Evolutionary conservation across 2,113 vertebrate species (phyloP), one percentile per base, ranked within the genome.

Genomic region (Cnemophilus loriae): DNA sequence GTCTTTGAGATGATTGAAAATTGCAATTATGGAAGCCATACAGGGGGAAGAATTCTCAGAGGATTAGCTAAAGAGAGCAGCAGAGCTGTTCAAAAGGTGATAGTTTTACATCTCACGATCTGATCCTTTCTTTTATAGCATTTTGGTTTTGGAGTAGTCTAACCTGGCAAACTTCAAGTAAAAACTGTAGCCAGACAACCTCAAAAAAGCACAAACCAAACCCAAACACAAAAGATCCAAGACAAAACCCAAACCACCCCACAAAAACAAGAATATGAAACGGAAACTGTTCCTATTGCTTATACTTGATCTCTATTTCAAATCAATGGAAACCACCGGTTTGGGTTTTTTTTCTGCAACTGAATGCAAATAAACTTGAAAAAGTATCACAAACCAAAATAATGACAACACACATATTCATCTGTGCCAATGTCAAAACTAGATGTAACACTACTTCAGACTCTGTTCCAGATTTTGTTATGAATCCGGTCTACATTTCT

Each of bases 1-100:
- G 60, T 93, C 93, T 86, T 83, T 76, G 83, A 94, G 78, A 73
- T 85, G 89, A 96, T 3, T 91, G 96, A 96, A 95, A 46, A 81
- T 88, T 84, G 83, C 68, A 96, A 91, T 96, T 96, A 93, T 28
- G 37, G 64, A 80, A 93, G 67, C 23, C 47, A 33, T 53, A 55
- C 20, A 60, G 39, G 86, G 68, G 18, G 13, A 69, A 32, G 46
- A 91, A 92, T 91, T 68, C 41, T 87, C 60, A 67, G 65, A 76
- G n/a, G 13, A 63, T 42, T 59, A 79, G 32, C 15, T 90, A 21
- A 77, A 73, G 33, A 61, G 16, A 33, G 9, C 18, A 82, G 11
- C 15, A 85, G 16, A 76, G 19, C 24, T 82, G 15, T 52, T 78
- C 37, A 55, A 33, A 84, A 87, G 35, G 59, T 64, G 24, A 27